Evolutionary conservation across 2,113 vertebrate species (phyloP), one percentile per base, ranked within the genome.

Genomic region (Psittacula cyanocephala): DNA sequence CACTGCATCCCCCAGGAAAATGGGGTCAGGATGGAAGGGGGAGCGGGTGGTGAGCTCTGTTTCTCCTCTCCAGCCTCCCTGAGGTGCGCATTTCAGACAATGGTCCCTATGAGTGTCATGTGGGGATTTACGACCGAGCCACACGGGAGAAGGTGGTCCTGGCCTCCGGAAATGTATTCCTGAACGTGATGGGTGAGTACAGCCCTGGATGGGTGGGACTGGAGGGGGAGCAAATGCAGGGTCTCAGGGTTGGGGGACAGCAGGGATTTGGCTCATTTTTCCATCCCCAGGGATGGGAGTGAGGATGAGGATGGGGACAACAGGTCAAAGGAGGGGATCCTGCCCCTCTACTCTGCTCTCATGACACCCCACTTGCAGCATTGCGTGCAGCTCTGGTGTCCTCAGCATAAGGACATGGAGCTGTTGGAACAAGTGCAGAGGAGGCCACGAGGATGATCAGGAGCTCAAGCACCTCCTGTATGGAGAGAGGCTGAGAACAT

Each of bases 81-180:
- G 99, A 99, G 94, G 99, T 99, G 60, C 98, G 98, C 35, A 98
- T 99, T 95, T 98, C 98, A 0, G 99, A 99, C 95, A 99, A 98
- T 0, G 99, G 99, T 18, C 98, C 99, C 49, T 99, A 99, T 2
- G 99, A 99, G 94, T 99, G 99, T 85, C 99, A 99, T 2, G 99
- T 99, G 92, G 99, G 99, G 25, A 98, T 99, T 95, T 99, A 99
- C 0, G 99, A 99, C 97, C 97, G 98, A 8, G 98, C 98, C 27
- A 99, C 98, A 0, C 91, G 98, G 64, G 98, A 99, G 94, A 99
- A 98, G 88, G 98, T 99, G 95, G 98, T 99, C 33, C 97, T 99
- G 65, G 98, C 98, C 1, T 99, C 99, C 0, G 98, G 98, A 63
- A 99, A 99, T 23, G 97, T 99, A 49, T 98, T 98, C 82, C 99